A percentile compares a stretch with the other conserved stretches of the same genome.
These are phyloP conservation scores for Plagiodera versicolora DNA, from an alignment of 2,888 invertebrate genomes.

Conservation along the genomic window DNA sequence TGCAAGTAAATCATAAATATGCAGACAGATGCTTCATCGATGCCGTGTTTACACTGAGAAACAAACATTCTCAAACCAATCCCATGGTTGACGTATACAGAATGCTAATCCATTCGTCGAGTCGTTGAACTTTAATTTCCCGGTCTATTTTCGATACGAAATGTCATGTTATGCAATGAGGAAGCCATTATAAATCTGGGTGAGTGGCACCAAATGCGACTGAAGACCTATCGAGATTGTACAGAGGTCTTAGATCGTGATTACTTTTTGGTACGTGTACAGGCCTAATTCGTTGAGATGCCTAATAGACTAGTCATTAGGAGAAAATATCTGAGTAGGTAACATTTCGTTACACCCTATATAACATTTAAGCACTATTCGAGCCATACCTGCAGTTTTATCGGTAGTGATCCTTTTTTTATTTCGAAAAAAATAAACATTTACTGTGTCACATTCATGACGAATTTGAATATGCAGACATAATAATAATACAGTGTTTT, in stretches of 20 bases:
- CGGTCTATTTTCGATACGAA: conserved; percentile 10
- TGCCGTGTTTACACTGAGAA: background rate
- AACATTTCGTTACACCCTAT: too few species aligned
- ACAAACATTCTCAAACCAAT: background rate
- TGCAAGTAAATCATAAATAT: background rate
- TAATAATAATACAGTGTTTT: too few species aligned
- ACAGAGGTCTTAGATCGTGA: background rate
- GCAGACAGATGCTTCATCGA: background rate
- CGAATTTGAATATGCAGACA: too few species aligned
- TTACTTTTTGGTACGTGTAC: background rate
- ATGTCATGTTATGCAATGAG: conserved; percentile 11
- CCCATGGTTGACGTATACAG: conserved; percentile 2
- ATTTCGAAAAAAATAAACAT: too few species aligned
- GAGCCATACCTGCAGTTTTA: too few species aligned
- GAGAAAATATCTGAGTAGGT: too few species aligned
- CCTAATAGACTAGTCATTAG: too few species aligned
- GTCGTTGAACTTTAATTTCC: conserved; percentile 14
- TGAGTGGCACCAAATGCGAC: background rate
- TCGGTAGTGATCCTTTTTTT: too few species aligned
- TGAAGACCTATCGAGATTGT: background rate
- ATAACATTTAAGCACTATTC: too few species aligned
- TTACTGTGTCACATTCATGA: too few species aligned
- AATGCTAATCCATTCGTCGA: conserved; percentile 1
- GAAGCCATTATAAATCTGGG: conserved; percentile 7
- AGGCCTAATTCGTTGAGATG: too few species aligned